Evolutionary conservation across 2,797 vertebrate genomes (phyloP).

Genomic region (Myoxocephalus aenaeus): DNA sequence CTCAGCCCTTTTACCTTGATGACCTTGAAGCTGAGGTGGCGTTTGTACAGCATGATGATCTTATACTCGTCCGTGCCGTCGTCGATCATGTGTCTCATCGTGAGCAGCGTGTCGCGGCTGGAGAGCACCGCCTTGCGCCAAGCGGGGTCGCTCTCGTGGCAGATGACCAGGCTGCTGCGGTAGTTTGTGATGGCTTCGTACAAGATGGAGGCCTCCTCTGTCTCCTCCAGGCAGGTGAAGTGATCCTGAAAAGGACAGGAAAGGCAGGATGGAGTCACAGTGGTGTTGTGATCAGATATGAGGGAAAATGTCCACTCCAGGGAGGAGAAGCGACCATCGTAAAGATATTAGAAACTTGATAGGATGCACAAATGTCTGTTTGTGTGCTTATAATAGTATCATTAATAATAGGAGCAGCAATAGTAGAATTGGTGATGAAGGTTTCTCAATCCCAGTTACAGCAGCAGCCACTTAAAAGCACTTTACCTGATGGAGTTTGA

Average conservation of each 20-base stretch:
- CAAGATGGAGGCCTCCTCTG: constrained; percentile 91
- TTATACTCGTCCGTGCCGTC: constrained; percentile 97
- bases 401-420: too few species aligned
- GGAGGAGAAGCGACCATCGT: not conserved
- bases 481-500: constrained; percentile 96
- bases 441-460: not conserved
- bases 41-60: constrained; percentile 98
- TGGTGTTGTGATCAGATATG: not conserved
- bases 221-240: constrained; percentile 97
- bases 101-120: constrained; percentile 93
- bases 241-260: constrained; percentile 87
- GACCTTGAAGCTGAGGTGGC: constrained; percentile 97
- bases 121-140: constrained; percentile 95
- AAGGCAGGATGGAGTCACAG: not conserved
- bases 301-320: not conserved
- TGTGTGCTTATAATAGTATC: not conserved
- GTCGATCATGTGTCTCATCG: constrained; percentile 93
- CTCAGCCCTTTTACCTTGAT: constrained; percentile 88
- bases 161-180: constrained; percentile 94
- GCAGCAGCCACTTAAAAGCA: not conserved
- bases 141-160: constrained; percentile 95
- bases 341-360: not conserved
- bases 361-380: not conserved
- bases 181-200: constrained; percentile 94
- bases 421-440: not conserved